Percentiles rank a stretch among this genome's conserved stretches.
Evolutionary conservation across 2,797 vertebrate genomes (phyloP).

Genomic region (Gallinago nigripennis): DNA sequence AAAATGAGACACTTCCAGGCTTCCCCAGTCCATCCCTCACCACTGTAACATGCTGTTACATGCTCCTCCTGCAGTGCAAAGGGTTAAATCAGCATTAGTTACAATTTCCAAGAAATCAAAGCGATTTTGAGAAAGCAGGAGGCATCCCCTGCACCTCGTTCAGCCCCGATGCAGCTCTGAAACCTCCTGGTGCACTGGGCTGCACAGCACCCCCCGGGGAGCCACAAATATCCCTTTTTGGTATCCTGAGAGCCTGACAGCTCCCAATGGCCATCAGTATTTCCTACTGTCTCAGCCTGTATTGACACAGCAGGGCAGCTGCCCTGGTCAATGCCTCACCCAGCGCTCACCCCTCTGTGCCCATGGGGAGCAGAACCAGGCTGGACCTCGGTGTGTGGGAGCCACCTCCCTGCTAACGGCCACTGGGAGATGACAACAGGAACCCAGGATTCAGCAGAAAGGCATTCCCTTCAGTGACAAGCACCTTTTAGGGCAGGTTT

Average conservation of each 20-base stretch:
- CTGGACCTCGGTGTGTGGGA: background rate
- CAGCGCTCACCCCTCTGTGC: background rate
- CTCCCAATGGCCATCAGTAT: background rate
- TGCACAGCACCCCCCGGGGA: background rate
- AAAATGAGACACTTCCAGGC: background rate
- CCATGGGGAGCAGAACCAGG: background rate
- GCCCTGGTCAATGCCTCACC: background rate
- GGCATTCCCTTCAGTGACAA: background rate
- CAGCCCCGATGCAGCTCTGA: background rate
- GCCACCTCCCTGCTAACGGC: background rate
- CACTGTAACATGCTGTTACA: fast-evolving
- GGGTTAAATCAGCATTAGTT: constrained; percentile 40
- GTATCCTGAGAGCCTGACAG: background rate
- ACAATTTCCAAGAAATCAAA: constrained; percentile 67
- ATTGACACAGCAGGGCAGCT: background rate
- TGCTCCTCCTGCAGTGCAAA: background rate
- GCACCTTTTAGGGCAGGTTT: background rate
- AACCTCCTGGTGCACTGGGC: background rate
- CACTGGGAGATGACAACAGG: fast-evolving
- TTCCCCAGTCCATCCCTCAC: fast-evolving
- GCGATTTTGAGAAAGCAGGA: constrained; percentile 75
- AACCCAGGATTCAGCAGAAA: background rate
- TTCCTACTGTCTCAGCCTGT: background rate
- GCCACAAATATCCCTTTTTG: background rate
- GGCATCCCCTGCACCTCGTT: constrained; percentile 43